Conservation (phyloP, 2,797 vertebrate genomes). For the Dermochelys coriacea region DNA sequence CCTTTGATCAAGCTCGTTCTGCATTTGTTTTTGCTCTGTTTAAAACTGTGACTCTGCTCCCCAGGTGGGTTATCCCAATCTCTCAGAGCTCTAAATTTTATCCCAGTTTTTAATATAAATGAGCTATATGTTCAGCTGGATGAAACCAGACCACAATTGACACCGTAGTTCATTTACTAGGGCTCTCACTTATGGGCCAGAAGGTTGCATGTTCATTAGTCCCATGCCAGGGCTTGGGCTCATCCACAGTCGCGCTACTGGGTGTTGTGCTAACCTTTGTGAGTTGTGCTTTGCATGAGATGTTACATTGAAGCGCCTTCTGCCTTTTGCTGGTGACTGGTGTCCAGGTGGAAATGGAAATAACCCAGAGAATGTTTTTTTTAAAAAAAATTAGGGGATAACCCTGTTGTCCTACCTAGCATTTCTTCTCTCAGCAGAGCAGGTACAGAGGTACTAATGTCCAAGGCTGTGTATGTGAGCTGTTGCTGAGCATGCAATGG, state of each 20-base stretch:
- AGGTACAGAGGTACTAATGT: neutral
- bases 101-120: constrained; percentile 23
- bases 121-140: constrained; percentile 1
- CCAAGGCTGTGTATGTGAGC: neutral
- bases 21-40: neutral
- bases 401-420: neutral
- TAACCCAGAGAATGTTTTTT: neutral
- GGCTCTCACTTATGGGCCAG: neutral
- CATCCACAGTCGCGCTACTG: neutral
- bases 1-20: neutral
- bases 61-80: neutral
- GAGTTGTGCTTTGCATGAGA: neutral
- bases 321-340: neutral
- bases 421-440: constrained; percentile 15
- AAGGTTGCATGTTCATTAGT: neutral
- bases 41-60: neutral
- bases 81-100: neutral
- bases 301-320: neutral
- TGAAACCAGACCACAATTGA: neutral
- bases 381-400: neutral
- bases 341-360: constrained; percentile 7
- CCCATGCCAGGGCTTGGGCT: neutral
- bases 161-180: neutral
- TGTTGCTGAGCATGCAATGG: neutral
- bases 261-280: neutral